phyloP scores from a whole-genome alignment of 2,888 invertebrate genomes.

The Himalopsyche tibetana region DNA sequence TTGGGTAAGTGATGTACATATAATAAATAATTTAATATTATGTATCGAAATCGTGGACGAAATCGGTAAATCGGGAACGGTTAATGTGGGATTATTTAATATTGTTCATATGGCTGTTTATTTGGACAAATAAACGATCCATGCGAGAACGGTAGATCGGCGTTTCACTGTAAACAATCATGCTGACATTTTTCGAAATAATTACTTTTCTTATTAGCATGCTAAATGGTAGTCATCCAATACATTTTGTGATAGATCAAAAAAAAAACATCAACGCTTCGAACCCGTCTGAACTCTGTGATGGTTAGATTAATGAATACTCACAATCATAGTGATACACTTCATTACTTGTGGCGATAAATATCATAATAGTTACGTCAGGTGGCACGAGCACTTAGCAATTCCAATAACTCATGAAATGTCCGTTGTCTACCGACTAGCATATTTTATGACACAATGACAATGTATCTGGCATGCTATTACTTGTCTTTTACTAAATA shows the following conservation, averaged over 20 bases:
- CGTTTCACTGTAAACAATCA: no score
- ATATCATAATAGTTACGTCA: background rate
- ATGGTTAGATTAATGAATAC: background rate
- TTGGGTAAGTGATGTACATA: no score
- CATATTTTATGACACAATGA: background rate
- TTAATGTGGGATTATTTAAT: no score
- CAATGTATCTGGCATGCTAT: background rate
- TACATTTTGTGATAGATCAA: constrained; percentile 1
- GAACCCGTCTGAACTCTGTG: background rate
- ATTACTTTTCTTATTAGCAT: background rate
- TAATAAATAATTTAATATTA: no score
- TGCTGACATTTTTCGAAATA: no score
- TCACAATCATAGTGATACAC: background rate
- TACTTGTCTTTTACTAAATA: no score
- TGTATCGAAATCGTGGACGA: no score
- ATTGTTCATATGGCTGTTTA: no score
- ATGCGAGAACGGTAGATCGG: no score
- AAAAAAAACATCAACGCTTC: background rate
- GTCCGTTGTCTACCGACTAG: background rate
- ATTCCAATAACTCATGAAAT: background rate
- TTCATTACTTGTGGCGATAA: background rate
- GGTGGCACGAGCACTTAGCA: background rate
- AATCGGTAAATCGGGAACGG: no score
- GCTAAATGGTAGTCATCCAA: background rate
- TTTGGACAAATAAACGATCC: no score